Evolutionary conservation across 2,888 invertebrate genomes (phyloP), one percentile per base, ranked within the genome.

Genomic region (Acanthosoma haemorrhoidale): DNA sequence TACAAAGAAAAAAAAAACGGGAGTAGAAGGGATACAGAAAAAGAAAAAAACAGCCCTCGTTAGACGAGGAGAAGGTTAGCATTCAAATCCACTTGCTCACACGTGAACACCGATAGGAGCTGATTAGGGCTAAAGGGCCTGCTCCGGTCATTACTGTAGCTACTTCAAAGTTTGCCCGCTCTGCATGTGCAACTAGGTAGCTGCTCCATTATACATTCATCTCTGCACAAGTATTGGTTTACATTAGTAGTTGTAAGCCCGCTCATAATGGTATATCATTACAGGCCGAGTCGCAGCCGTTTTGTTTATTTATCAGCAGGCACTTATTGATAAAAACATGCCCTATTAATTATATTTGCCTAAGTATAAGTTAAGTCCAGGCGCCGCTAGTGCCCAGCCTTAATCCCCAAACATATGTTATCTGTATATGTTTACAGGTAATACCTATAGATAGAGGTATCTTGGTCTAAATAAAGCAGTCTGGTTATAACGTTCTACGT

Each of bases 31-130:
- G 51, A 25, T 51, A 51, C 25, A 51, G 25, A 6, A 13, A 3
- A 25, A 11, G 11, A n/a, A 51, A 51, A 25, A 51, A 51, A 25
- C n/a, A 25, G 25, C 25, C 25, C 21, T 25, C 51, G 51, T 51
- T 51, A 51, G n/a, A n/a, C n/a, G n/a, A n/a, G n/a, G n/a, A n/a
- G n/a, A n/a, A 51, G 51, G 29, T 13, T 25, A 25, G 51, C 51
- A 51, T 51, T 51, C 51, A 51, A 51, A 51, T 21, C 21, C 51
- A 43, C 51, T 51, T 51, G 25, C 51, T 51, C 51, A 51, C 51
- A 51, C 25, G 51, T 51, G 51, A n/a, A n/a, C n/a, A n/a, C n/a
- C n/a, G n/a, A n/a, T 25, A 25, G n/a, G 25, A 51, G 29, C 51
- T 51, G 21, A 51, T 51, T 51, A 51, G 51, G 51, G 25, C 51